These are phyloP conservation scores for Nymphalis polychloros DNA, from an alignment of 2,888 invertebrate species.

Conservation along the genomic window DNA sequence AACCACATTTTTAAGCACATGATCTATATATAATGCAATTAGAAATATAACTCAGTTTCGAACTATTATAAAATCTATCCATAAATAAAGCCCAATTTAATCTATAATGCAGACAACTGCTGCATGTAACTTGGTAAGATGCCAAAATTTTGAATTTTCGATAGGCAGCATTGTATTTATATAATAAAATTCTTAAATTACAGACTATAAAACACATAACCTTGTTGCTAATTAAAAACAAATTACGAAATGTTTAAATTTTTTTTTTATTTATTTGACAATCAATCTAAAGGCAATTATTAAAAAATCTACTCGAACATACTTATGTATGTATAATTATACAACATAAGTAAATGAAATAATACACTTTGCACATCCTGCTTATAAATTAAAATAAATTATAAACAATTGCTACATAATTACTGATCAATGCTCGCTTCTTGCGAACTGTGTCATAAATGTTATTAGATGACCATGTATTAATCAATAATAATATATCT, in stretches of 20 bases:
- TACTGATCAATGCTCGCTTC: no score
- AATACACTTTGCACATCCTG: not conserved
- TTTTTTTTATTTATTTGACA: no score
- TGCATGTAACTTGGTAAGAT: conserved; percentile 7
- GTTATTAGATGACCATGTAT: not conserved
- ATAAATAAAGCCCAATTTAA: not conserved
- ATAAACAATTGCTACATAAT: not conserved
- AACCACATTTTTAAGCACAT: no score
- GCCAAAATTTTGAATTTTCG: conserved; percentile 6
- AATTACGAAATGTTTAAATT: no score
- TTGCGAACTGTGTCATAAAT: no score
- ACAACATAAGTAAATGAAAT: no score
- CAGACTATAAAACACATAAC: no score
- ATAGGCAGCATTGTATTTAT: not conserved
- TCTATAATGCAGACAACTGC: conserved; percentile 8
- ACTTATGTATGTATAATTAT: no score
- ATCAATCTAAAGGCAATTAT: no score
- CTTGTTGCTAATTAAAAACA: no score
- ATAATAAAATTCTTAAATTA: not conserved
- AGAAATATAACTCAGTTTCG: not conserved
- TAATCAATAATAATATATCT: not conserved
- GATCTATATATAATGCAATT: no score
- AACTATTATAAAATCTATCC: not conserved
- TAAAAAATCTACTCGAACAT: no score
- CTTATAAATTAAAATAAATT: conserved; percentile 1